These are phyloP conservation scores for Nipponacmea schrenckii DNA, from an alignment of 2,888 invertebrate species.

Conservation along the genomic window DNA sequence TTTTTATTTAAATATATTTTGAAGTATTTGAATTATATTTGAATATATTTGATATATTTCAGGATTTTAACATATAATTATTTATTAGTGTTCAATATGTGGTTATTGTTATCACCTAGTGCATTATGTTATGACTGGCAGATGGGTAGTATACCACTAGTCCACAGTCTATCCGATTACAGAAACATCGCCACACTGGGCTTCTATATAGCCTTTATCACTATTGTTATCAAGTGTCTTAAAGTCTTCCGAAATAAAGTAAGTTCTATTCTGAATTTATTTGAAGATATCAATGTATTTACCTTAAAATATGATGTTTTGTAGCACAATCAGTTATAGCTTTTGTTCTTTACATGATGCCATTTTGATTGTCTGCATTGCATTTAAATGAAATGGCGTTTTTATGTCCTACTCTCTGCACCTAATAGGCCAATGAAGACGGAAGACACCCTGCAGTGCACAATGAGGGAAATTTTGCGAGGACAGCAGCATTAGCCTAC, in stretches of 20 bases:
- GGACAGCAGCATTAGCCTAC: no score
- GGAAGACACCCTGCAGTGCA: no score
- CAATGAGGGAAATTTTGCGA: no score
- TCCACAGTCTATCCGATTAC: slow-evolving; percentile 78
- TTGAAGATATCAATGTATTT: neutral
- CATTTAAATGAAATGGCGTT: no score
- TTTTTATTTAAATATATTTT: no score
- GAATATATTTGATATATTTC: slow-evolving; percentile 50
- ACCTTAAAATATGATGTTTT: neutral
- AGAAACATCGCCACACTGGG: slow-evolving; percentile 80
- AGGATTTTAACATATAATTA: slow-evolving; percentile 86
- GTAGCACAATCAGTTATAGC: neutral
- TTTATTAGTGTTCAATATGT: slow-evolving; percentile 84
- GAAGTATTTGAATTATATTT: no score
- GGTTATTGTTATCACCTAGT: slow-evolving; percentile 83
- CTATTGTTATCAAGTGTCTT: slow-evolving; percentile 20
- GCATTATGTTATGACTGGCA: slow-evolving; percentile 89
- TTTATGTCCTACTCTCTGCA: no score
- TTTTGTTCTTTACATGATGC: no score
- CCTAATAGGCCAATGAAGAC: no score
- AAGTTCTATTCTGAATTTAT: neutral
- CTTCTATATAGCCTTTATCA: slow-evolving; percentile 66
- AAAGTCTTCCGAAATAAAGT: slow-evolving; percentile 10
- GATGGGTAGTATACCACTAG: slow-evolving; percentile 85
- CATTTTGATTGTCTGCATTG: no score